Percentiles rank a stretch among this genome's conserved stretches.
Conservation (phyloP, 2,888 invertebrate genomes). For the Criorhina ranunculi region DNA sequence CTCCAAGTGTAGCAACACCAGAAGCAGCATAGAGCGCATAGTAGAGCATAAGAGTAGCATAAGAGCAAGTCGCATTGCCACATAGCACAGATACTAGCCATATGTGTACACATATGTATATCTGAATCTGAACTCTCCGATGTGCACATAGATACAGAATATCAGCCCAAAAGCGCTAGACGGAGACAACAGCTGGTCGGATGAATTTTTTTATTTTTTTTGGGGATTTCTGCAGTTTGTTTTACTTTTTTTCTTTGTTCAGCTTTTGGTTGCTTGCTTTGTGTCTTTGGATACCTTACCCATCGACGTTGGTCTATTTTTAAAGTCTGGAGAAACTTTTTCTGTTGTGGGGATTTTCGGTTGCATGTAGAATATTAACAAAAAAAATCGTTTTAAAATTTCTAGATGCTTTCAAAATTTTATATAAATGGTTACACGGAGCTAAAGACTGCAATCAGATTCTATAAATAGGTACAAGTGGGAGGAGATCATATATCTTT, state of each 20-base stretch:
- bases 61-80: slow-evolving; percentile 46
- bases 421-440: too few species aligned
- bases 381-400: slow-evolving; percentile 8
- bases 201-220: slow-evolving; percentile 63
- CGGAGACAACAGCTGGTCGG: slow-evolving; percentile 74
- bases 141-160: slow-evolving; percentile 68
- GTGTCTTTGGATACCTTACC: slow-evolving; percentile 27
- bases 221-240: slow-evolving; percentile 68
- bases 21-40: slow-evolving; percentile 61
- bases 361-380: slow-evolving; percentile 59
- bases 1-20: slow-evolving; percentile 35
- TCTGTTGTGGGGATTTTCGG: slow-evolving; percentile 27
- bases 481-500: too few species aligned
- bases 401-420: too few species aligned
- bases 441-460: too few species aligned
- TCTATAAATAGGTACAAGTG: too few species aligned
- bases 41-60: slow-evolving; percentile 45
- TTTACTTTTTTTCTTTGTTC: slow-evolving; percentile 47
- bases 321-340: slow-evolving; percentile 67
- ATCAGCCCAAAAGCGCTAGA: slow-evolving; percentile 54
- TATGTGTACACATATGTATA: slow-evolving; percentile 63
- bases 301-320: slow-evolving; percentile 66
- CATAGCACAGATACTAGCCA: slow-evolving; percentile 43
- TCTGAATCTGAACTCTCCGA: slow-evolving; percentile 34
- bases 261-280: slow-evolving; percentile 36